Evolutionary conservation across 2,888 invertebrate genomes (phyloP), one percentile per base, ranked within the genome.

Genomic region (Apamea epomidion): DNA sequence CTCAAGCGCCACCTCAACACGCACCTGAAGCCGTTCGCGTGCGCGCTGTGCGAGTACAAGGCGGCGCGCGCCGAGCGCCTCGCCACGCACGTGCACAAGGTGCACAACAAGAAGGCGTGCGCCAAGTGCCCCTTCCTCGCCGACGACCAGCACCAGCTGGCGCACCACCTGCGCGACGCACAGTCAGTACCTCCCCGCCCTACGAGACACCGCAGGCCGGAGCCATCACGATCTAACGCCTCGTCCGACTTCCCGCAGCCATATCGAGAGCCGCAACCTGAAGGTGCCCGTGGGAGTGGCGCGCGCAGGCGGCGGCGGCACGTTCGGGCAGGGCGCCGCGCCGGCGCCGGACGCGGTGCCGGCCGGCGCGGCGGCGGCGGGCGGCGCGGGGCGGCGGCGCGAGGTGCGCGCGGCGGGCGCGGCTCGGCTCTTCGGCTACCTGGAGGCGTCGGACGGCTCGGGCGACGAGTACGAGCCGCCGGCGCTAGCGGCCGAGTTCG

Each of bases 1-100:
- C 97, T 99, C 82, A 99, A 99, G 95, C 97, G 99, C 71, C 99
- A 99, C 94, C 97, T 99, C 91, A 99, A 99, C 97, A 99, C 99
- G 60, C 99, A 99, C 95, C 97, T 99, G 93, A 99, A 99, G 96
- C 99, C 99, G 69, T 99, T 98, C 95, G 98, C 98, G 78, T 99
- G 99, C 95, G 98, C 98, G 90, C 97, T 99, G 77, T 99, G 99
- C 96, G 99, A 99, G 95, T 99, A 99, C 97, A 99, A 99, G 97
- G 99, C 99, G 81, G 99, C 99, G 79, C 97, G 99, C 90, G 98
- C 99, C 72, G 99, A 99, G 96, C 97, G 99, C 78, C 97, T 99
- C 83, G 98, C 99, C 85, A 99, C 99, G 14, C 99, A 99, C 95
- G 98, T 99, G 76, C 97, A 98, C 88, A 99, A 99, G 95, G 99